Evolutionary conservation across 30 jellyfish, hydroid and myxozoan species (phyloP).

Genomic region (Aurelia aurita): DNA sequence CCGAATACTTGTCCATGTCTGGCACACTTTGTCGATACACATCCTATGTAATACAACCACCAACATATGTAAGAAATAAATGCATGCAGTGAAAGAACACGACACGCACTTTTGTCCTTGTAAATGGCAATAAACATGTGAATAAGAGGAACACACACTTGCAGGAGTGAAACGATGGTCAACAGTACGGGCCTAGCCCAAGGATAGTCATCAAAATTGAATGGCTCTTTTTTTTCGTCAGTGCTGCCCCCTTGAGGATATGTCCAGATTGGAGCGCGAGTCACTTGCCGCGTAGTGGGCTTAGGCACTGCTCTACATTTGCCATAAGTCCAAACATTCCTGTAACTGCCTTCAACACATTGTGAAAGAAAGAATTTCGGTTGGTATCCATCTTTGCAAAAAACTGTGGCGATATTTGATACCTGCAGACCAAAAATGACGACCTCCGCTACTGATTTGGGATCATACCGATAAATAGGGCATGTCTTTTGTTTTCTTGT

Average conservation of each 20-base stretch:
- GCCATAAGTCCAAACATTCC: not conserved
- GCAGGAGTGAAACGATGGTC: slow-evolving; percentile 1
- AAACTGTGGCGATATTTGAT: slow-evolving; percentile 29
- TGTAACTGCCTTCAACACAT: slow-evolving; percentile 3
- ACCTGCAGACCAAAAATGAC: slow-evolving; percentile 13
- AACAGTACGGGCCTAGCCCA: slow-evolving; percentile 15
- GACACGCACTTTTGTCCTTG: slow-evolving; percentile 20
- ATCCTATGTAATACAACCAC: slow-evolving; percentile 18
- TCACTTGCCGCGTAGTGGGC: too few relatives aligned
- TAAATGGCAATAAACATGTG: not conserved
- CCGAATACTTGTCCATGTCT: slow-evolving; percentile 10
- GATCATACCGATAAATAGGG: not conserved
- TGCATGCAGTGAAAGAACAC: slow-evolving; percentile 35
- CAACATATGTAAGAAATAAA: slow-evolving; percentile 24
- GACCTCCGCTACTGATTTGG: slow-evolving; percentile 5
- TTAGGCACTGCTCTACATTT: not conserved
- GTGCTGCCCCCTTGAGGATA: too few relatives aligned
- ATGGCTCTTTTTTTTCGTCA: not conserved
- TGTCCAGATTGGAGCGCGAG: too few relatives aligned
- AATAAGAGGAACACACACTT: not conserved
- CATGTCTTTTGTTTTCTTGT: not conserved
- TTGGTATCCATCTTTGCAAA: slow-evolving; percentile 34
- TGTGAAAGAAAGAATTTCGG: slow-evolving; percentile 44
- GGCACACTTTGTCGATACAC: slow-evolving; percentile 23
- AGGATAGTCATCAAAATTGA: not conserved